Percentiles rank a stretch among this genome's conserved stretches.
Conservation (phyloP, 2,113 vertebrate genomes). For the Canis aureus region DNA sequence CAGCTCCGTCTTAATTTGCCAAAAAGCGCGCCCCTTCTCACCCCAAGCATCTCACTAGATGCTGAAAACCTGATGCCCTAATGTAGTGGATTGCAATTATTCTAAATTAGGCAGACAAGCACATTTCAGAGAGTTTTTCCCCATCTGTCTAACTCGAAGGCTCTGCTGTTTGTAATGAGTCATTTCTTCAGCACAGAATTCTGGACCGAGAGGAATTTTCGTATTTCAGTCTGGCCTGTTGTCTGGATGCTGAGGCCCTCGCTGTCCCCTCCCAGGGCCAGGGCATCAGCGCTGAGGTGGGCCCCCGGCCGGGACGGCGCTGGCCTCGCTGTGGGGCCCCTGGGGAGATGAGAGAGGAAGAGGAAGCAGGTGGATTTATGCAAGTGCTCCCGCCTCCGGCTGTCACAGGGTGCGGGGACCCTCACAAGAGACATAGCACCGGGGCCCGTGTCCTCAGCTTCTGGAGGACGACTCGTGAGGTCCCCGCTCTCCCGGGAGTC, state of each 20-base stretch:
- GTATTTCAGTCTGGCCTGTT: fast-evolving
- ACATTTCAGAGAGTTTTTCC: not conserved
- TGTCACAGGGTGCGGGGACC: fast-evolving
- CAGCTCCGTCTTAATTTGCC: constrained; percentile 44
- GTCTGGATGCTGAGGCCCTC: not conserved
- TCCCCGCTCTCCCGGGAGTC: not conserved
- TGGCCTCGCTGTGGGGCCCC: not conserved
- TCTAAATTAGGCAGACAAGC: constrained; percentile 30
- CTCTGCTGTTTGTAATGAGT: constrained; percentile 6
- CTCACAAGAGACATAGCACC: not conserved
- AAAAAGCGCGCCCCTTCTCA: not conserved
- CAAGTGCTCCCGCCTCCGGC: fast-evolving
- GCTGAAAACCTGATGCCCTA: not conserved
- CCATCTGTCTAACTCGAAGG: constrained; percentile 41
- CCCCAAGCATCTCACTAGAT: not conserved
- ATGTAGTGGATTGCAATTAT: not conserved
- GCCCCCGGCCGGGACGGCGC: not conserved
- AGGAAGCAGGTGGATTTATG: too few relatives aligned
- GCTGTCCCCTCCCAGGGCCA: fast-evolving
- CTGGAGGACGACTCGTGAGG: not conserved
- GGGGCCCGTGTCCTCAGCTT: fast-evolving
- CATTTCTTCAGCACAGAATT: not conserved
- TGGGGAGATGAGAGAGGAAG: not conserved
- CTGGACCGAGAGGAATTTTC: not conserved
- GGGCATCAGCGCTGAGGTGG: not conserved